phyloP scores from a whole-genome alignment of 2,888 invertebrate species.

The Octonoba sinensis region DNA sequence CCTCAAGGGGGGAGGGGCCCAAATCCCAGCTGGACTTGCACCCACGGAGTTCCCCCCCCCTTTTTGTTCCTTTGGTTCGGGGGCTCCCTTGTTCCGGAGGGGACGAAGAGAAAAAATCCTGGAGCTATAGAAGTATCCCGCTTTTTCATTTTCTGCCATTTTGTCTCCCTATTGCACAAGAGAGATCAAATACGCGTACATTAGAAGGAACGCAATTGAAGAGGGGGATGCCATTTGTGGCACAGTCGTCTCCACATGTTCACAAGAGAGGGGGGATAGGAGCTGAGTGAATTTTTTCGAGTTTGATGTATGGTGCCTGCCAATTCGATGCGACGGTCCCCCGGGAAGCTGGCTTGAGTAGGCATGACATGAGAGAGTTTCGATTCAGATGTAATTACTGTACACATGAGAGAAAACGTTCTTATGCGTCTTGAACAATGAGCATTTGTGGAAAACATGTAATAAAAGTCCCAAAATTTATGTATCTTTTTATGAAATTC shows the following conservation, averaged over 20 bases:
- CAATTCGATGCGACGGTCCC: too few species aligned
- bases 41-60: conserved; percentile 41
- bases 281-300: conserved; percentile 14
- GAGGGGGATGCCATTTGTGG: conserved; percentile 45
- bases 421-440: too few species aligned
- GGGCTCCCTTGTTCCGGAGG: conserved; percentile 22
- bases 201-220: conserved; percentile 22
- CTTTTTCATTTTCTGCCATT: conserved; percentile 45
- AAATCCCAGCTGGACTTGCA: conserved; percentile 54
- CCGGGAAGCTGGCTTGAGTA: too few species aligned
- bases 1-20: conserved; percentile 19
- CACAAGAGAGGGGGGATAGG: too few species aligned
- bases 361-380: too few species aligned
- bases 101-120: too few species aligned
- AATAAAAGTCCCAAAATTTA: too few species aligned
- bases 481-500: too few species aligned
- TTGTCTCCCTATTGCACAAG: conserved; percentile 16
- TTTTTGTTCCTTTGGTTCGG: conserved; percentile 15
- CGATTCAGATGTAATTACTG: too few species aligned
- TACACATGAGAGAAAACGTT: too few species aligned
- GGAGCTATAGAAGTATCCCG: conserved; percentile 26
- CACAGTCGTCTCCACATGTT: not conserved
- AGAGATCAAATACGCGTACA: conserved; percentile 16
- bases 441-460: too few species aligned
- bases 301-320: conserved; percentile 47